Conservation (phyloP, 2,888 invertebrate species). For the Drosophila heteroneura region DNA sequence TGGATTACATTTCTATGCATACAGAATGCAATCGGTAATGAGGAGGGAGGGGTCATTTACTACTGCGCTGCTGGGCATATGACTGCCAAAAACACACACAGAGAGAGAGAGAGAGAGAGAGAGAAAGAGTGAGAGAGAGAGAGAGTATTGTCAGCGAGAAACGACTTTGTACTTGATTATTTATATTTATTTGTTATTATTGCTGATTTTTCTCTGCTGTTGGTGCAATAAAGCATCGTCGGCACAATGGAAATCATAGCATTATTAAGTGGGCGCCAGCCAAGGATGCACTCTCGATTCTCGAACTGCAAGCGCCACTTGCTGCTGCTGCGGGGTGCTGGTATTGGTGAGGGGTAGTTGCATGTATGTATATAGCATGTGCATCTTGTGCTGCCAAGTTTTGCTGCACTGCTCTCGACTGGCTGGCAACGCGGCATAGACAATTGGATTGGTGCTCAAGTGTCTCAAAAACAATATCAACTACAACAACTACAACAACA, state of each 20-base stretch:
- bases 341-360: background rate
- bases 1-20: background rate
- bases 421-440: conserved; percentile 59
- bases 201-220: conserved; percentile 23
- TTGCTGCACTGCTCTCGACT: conserved; percentile 45
- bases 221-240: conserved; percentile 60
- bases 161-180: conserved; percentile 74
- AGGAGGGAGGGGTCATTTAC: background rate
- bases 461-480: conserved; percentile 25
- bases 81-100: conserved; percentile 12
- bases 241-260: conserved; percentile 73
- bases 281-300: conserved; percentile 38
- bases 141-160: conserved; percentile 53
- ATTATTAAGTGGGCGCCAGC: conserved; percentile 72
- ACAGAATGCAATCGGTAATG: background rate
- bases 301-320: conserved; percentile 1
- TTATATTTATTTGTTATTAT: conserved; percentile 74
- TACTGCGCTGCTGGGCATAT: conserved; percentile 6
- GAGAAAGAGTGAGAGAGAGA: background rate
- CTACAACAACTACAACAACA: conserved; percentile 8
- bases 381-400: conserved; percentile 53
- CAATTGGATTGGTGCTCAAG: conserved; percentile 54
- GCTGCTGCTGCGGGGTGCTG: background rate
- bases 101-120: conserved; percentile 14
- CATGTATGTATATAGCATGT: conserved; percentile 8